Base-by-base conservation (phyloP, 2,113 vertebrate species). In the Microtus richardsoni region DNA sequence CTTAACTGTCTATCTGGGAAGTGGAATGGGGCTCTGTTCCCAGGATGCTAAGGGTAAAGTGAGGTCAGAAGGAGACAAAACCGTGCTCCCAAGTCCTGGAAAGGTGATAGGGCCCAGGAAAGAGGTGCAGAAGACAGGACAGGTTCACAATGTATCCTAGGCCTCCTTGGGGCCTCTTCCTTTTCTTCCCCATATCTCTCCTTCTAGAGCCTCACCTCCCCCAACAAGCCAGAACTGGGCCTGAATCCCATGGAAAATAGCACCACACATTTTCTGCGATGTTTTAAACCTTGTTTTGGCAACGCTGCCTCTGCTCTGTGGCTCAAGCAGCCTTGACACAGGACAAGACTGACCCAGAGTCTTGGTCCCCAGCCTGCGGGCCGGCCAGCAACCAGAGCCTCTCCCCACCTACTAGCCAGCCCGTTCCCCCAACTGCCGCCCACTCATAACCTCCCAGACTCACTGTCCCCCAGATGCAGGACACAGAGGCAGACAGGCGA, bases 241-340 rank as follows among this genome's bases (percentile, higher is more conserved):
- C 0, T 0, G 47, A 22, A 13, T 17, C 83, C 86, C 2, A 0
- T 71, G 87, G 78, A 89, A 95, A 89, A 75, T 14, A 70, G 54
- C 1, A 11, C 73, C 1, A 1, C 94, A 73, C 66, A 78, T 91
- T 94, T 94, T 91, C 96, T 52, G 5, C 84, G 91, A 78, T 87
- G 89, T 87, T 89, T 91, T 26, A 70, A 92, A 73, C 80, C 19
- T 92, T 91, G 82, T 82, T 96, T 83, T 96, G 96, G 97, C 95
- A 89, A 21, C 1, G 0, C 17, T 0, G 5, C 0, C 9, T 52
- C 70, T 52, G 44, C 85, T 12, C 79, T 2, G 0, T 0, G 0
- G 91, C 95, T 86, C 6, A 16, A 90, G 89, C 64, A 44, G 3
- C 2, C 89, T 78, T 91, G 94, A 95, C 95, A 86, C 22, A 6